Percentiles rank a stretch among this genome's conserved stretches.
These are phyloP conservation scores for Gryllus bimaculatus DNA, from an alignment of 1,140 invertebrate genomes.

Conservation along the genomic window DNA sequence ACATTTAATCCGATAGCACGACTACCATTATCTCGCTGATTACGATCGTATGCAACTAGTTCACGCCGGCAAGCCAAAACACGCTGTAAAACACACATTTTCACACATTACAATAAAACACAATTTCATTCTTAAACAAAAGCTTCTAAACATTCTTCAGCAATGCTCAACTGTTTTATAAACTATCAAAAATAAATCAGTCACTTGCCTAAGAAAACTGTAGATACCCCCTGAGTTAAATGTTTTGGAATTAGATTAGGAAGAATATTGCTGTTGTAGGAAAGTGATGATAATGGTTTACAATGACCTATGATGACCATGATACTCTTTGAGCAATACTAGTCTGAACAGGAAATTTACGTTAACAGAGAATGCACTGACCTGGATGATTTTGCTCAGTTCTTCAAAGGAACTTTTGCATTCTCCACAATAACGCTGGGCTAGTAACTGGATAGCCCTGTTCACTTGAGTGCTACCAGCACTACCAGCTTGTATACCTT, in stretches of 20 bases:
- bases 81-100: slow-evolving; percentile 42
- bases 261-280: too few relatives aligned
- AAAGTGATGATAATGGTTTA: too few relatives aligned
- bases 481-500: slow-evolving; percentile 31
- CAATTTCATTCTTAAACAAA: background rate
- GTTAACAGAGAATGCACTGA: slow-evolving; percentile 14
- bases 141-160: too few relatives aligned
- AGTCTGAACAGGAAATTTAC: background rate
- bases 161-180: too few relatives aligned
- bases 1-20: background rate
- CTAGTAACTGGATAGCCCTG: slow-evolving; percentile 73
- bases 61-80: slow-evolving; percentile 83
- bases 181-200: too few relatives aligned
- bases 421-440: slow-evolving; percentile 90
- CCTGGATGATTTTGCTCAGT: slow-evolving; percentile 83
- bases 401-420: slow-evolving; percentile 93
- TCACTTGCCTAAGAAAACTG: too few relatives aligned
- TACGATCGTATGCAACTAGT: slow-evolving; percentile 83
- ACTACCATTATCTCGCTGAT: slow-evolving; percentile 46
- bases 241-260: too few relatives aligned
- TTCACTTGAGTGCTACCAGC: slow-evolving; percentile 50
- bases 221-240: too few relatives aligned
- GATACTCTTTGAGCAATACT: too few relatives aligned
- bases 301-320: too few relatives aligned
- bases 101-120: background rate